These are phyloP conservation scores for Albula goreensis DNA, from an alignment of 2,113 vertebrate genomes.

Conservation along the genomic window DNA sequence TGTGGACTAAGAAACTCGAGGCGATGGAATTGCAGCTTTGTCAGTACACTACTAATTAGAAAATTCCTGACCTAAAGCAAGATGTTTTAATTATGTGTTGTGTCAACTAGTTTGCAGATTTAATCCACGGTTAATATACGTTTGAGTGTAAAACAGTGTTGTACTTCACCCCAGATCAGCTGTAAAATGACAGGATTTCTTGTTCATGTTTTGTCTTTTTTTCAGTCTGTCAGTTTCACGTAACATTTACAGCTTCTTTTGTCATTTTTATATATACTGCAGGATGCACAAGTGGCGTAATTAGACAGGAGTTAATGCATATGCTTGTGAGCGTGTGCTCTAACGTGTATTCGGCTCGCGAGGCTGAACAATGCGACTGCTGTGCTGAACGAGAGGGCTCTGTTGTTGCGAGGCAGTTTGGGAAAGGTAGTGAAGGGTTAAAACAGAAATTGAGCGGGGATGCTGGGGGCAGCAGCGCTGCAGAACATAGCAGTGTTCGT, in stretches of 20 bases:
- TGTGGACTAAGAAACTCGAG: conserved; percentile 74
- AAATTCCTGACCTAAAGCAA: conserved; percentile 79
- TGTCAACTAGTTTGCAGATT: conserved; percentile 82
- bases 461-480: conserved; percentile 94
- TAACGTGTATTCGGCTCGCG: neutral
- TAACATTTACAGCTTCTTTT: neutral
- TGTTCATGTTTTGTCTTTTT: neutral
- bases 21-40: conserved; percentile 77
- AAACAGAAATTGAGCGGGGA: conserved; percentile 92
- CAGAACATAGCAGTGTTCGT: conserved; percentile 98
- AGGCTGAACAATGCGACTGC: neutral
- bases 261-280: neutral
- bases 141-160: conserved; percentile 67
- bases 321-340: neutral
- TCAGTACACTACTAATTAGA: conserved; percentile 81
- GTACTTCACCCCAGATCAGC: conserved; percentile 56
- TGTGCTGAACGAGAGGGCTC: neutral
- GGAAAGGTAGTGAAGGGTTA: conserved; percentile 90
- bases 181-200: conserved; percentile 35
- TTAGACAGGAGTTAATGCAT: neutral
- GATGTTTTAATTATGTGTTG: conserved; percentile 86
- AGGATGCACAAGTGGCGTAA: neutral
- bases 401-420: conserved; percentile 68
- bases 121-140: conserved; percentile 75
- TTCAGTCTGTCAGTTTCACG: conserved; percentile 13